Evolutionary conservation across 2,888 invertebrate species (phyloP).

Genomic region (Timema cristinae): DNA sequence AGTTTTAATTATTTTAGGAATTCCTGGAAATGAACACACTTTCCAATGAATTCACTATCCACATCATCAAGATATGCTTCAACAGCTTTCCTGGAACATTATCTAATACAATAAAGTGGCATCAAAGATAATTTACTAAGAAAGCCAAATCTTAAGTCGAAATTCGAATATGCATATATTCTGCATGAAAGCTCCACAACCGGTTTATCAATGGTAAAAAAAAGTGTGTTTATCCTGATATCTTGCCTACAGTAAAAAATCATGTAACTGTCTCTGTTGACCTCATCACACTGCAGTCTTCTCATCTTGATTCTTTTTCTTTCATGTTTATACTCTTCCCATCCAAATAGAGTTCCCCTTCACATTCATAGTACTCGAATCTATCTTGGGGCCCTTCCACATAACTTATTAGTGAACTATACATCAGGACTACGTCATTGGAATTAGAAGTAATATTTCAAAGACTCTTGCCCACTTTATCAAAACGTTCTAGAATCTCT

Average conservation of each 20-base stretch:
- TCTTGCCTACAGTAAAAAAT: too few species aligned
- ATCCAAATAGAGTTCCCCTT: neutral
- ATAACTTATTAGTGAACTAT: constrained; percentile 4
- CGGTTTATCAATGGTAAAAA: too few species aligned
- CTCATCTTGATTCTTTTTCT: constrained; percentile 8
- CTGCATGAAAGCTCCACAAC: too few species aligned
- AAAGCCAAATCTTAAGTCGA: too few species aligned
- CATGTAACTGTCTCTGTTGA: too few species aligned
- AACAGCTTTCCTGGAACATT: too few species aligned
- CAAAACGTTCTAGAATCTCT: neutral
- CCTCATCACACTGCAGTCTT: too few species aligned
- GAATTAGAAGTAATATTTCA: neutral
- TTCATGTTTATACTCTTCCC: constrained; percentile 3
- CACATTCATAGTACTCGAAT: neutral
- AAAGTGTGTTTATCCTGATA: too few species aligned
- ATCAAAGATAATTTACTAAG: too few species aligned
- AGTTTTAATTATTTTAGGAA: constrained; percentile 1
- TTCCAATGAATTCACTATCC: neutral
- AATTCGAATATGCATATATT: too few species aligned
- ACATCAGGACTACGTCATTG: neutral
- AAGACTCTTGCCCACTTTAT: constrained; percentile 1
- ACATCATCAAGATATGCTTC: constrained; percentile 7
- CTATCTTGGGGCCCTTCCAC: neutral
- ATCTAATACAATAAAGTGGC: too few species aligned
- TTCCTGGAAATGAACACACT: neutral